Conservation (phyloP, 2,888 invertebrate genomes). For the Drosophila borborema region DNA sequence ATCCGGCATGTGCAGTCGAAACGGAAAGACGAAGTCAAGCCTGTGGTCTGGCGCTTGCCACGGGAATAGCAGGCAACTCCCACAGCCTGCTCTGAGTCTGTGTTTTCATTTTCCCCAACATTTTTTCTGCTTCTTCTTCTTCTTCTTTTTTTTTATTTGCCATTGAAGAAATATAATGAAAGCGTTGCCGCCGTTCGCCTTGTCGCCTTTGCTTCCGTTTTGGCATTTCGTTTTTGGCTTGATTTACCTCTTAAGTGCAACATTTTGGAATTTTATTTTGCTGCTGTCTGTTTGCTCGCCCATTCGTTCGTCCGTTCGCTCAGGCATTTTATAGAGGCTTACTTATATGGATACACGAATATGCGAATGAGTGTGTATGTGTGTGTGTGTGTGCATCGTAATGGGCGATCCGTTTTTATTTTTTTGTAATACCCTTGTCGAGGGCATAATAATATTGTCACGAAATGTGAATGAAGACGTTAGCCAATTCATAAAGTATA, state of each 20-base stretch:
- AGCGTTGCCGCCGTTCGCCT: constrained; percentile 31
- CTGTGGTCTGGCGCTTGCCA: constrained; percentile 23
- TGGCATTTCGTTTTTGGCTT: constrained; percentile 55
- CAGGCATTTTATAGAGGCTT: constrained; percentile 27
- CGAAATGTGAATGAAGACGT: not conserved
- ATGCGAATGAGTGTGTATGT: not conserved
- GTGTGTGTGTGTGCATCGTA: not conserved
- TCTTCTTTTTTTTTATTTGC: constrained; percentile 56
- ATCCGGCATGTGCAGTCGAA: constrained; percentile 62
- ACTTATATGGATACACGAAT: constrained; percentile 5
- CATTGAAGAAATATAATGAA: constrained; percentile 58
- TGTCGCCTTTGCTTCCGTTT: constrained; percentile 33
- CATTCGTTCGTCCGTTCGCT: constrained; percentile 19
- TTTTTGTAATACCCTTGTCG: not conserved
- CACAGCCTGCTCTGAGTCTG: constrained; percentile 30
- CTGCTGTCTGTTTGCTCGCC: constrained; percentile 21
- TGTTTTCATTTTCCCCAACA: constrained; percentile 52
- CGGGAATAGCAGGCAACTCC: constrained; percentile 9
- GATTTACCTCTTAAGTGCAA: constrained; percentile 63
- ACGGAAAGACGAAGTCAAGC: constrained; percentile 50
- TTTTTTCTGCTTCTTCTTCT: constrained; percentile 46
- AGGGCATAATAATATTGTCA: not conserved
- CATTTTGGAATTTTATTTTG: constrained; percentile 55
- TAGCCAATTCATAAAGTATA: not conserved
- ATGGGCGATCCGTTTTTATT: constrained; percentile 6